phyloP scores from a whole-genome alignment of 53 echinoderm and acorn worm species.

The Crossaster papposus region DNA sequence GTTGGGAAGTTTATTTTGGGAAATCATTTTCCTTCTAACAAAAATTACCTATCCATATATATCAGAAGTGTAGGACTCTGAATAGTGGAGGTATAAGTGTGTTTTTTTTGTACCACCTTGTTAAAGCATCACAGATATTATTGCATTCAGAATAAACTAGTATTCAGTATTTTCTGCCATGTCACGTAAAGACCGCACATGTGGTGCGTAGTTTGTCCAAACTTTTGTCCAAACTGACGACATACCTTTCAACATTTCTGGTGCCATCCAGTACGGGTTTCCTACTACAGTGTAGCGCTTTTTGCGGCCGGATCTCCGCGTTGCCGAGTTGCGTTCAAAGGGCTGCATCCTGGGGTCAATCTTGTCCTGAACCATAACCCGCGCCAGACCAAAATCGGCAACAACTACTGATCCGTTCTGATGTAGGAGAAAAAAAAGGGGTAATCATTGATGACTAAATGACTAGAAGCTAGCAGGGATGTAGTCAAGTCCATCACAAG shows the following conservation, averaged over 20 bases:
- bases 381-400: slow-evolving; percentile 96
- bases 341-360: slow-evolving; percentile 69
- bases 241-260: slow-evolving; percentile 95
- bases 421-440: neutral
- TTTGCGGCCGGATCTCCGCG: slow-evolving; percentile 68
- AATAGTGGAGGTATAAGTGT: no score
- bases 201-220: no score
- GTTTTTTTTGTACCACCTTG: no score
- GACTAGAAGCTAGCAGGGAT: neutral
- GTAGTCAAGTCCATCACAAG: no score
- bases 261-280: slow-evolving; percentile 98
- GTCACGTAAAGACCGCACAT: neutral
- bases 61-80: no score
- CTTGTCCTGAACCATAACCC: slow-evolving; percentile 83
- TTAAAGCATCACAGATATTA: no score
- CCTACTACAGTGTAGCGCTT: slow-evolving; percentile 97
- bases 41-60: no score
- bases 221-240: neutral
- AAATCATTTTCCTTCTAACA: no score
- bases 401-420: slow-evolving; percentile 91
- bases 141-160: no score
- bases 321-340: slow-evolving; percentile 53
- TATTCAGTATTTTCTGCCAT: neutral
- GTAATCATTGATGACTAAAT: neutral
- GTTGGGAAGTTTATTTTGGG: no score